phyloP scores from a whole-genome alignment of 2,888 invertebrate species.

The Synergus itoensis region DNA sequence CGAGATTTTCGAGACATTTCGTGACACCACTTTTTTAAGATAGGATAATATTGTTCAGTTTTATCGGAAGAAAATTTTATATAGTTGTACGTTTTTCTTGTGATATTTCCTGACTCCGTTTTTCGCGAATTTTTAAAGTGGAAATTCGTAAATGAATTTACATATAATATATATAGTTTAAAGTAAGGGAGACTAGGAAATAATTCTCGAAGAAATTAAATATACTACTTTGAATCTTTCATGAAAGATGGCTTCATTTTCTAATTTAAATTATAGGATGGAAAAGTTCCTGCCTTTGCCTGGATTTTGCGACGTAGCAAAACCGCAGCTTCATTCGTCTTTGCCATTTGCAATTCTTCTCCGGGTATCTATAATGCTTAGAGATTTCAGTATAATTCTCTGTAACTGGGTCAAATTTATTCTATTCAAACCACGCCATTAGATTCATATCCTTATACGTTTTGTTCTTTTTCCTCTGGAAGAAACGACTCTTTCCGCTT shows the following conservation, averaged over 20 bases:
- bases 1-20: no score
- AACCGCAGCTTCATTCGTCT: slow-evolving; percentile 44
- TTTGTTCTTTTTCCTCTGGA: neutral
- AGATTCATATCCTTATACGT: slow-evolving; percentile 36
- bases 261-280: neutral
- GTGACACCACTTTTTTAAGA: no score
- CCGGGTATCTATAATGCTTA: slow-evolving; percentile 40
- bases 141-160: neutral
- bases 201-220: neutral
- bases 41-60: no score
- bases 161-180: neutral
- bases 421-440: slow-evolving; percentile 45
- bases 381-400: slow-evolving; percentile 48
- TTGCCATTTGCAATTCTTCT: slow-evolving; percentile 50
- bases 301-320: slow-evolving; percentile 42
- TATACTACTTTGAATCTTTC: neutral
- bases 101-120: no score
- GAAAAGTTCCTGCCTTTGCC: slow-evolving; percentile 46
- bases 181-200: neutral
- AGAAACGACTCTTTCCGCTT: neutral
- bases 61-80: no score
- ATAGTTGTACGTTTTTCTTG: no score
- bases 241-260: slow-evolving; percentile 17
- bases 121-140: neutral
- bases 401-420: slow-evolving; percentile 55